These are phyloP conservation scores for Urosaurus nigricauda DNA, from an alignment of 2,797 vertebrate genomes.

Conservation along the genomic window DNA sequence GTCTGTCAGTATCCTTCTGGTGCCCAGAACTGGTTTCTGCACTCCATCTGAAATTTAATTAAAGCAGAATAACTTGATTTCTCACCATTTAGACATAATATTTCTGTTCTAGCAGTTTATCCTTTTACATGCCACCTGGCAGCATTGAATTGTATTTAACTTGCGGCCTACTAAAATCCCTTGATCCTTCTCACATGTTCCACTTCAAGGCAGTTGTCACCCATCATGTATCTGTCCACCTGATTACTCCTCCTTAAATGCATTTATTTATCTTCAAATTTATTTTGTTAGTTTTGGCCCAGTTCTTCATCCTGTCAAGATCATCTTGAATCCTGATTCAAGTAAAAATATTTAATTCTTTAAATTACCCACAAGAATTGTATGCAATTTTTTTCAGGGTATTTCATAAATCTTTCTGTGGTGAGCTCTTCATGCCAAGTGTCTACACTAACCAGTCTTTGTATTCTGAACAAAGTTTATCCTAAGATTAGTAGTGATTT, in stretches of 20 bases:
- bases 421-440: neutral
- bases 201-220: no score
- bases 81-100: neutral
- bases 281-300: no score
- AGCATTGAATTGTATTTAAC: neutral
- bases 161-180: neutral
- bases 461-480: neutral
- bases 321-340: neutral
- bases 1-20: neutral
- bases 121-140: neutral
- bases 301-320: neutral
- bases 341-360: neutral
- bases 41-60: neutral
- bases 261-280: neutral
- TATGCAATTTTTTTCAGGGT: neutral
- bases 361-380: neutral
- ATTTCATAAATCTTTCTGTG: neutral
- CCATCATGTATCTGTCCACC: no score
- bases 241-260: neutral
- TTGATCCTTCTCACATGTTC: no score
- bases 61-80: neutral
- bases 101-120: neutral
- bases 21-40: neutral
- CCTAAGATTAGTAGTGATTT: neutral
- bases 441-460: conserved; percentile 3